Evolutionary conservation across 2,113 vertebrate species (phyloP), one percentile per base, ranked within the genome.

Genomic region (Pseudorectes ferrugineus): DNA sequence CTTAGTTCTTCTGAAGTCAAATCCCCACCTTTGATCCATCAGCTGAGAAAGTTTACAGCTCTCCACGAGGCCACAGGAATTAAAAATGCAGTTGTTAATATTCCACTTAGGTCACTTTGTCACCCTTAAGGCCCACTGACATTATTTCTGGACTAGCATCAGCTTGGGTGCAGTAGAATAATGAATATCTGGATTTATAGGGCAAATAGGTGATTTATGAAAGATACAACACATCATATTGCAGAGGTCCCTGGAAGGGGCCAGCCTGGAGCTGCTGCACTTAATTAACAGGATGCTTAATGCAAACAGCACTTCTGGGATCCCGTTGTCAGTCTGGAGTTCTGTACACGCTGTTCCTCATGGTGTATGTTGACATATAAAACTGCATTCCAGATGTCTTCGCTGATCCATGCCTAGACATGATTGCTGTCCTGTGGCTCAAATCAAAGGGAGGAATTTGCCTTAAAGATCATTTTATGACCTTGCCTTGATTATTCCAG

Each of bases 301-400:
- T 65, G 58, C 46, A 57, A 85, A 82, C 71, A 81, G 29, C 13
- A 19, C 79, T 92, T 94, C 16, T 54, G 63, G 71, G 74, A 90
- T 80, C 43, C 25, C 1, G 12, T 48, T 85, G 78, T 35, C 82
- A 83, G 22, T 67, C 36, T 74, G 79, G 46, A 88, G 75, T 59
- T 94, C 79, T 76, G 87, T 73, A 94, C 74, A 45, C 36, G 22
- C 42, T 73, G 72, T 93, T 88, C 88, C 48, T 95, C 18, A 17
- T 55, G 46, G 43, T 83, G 62, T 59, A 85, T 31, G 31, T 67
- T 90, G 75, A 94, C 78, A 74, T 46, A 36, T 14, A 89, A 80
- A 93, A 29, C 81, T 84, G 33, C n/a, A 55, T 80, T 78, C 92
- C 92, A 95, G 78, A 93, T 95, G 82, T 92, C 61, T 89, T 79